These are phyloP conservation scores for Tribolium madens DNA, from an alignment of 1,140 invertebrate species.

Conservation along the genomic window DNA sequence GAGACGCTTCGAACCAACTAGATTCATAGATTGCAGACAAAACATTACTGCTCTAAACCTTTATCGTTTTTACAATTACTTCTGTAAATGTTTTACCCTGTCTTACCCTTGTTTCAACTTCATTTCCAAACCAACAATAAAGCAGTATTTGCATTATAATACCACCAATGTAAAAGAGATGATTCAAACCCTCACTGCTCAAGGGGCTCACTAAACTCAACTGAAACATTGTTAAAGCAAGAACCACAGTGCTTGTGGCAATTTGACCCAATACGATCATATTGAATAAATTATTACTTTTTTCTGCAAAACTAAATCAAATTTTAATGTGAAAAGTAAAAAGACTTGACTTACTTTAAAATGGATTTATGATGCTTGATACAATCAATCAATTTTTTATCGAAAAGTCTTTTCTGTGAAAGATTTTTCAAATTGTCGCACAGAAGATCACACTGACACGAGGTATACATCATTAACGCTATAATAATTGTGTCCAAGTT, in stretches of 20 bases:
- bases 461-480: background rate
- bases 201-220: background rate
- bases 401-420: background rate
- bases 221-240: background rate
- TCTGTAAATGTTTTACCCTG: too few species aligned
- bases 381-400: background rate
- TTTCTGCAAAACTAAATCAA: background rate
- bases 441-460: background rate
- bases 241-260: background rate
- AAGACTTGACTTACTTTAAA: background rate
- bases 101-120: constrained; percentile 11
- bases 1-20: background rate
- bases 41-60: constrained; percentile 6
- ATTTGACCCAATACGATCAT: background rate
- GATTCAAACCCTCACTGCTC: background rate
- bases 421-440: constrained; percentile 1
- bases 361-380: background rate
- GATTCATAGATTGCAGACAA: background rate
- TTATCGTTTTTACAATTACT: too few species aligned
- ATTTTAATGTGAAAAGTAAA: too few species aligned
- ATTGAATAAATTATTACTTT: background rate
- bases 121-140: constrained; percentile 34
- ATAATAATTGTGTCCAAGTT: background rate
- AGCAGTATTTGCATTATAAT: constrained; percentile 13
- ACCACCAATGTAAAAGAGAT: background rate